Conservation (phyloP, 1,140 invertebrate species). For the Eupristina koningsbergeri region DNA sequence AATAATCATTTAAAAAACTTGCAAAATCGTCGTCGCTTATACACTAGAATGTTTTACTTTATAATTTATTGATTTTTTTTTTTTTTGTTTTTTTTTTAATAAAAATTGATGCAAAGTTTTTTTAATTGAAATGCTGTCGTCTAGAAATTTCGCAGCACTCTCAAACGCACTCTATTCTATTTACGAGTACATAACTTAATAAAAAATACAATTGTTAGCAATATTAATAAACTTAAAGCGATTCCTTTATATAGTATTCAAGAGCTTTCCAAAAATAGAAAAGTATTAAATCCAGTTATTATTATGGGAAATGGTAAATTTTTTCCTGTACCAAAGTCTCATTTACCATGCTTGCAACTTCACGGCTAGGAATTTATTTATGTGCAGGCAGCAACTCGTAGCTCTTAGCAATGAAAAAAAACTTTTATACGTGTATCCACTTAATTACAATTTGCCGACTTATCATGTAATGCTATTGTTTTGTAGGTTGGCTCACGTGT, state of each 20-base stretch:
- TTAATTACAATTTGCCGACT: slow-evolving; percentile 38
- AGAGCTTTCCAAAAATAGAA: not conserved
- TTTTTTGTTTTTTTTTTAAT: no score
- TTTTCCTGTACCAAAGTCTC: not conserved
- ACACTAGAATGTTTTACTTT: not conserved
- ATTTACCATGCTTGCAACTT: not conserved
- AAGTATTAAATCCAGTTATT: not conserved
- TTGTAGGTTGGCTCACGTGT: not conserved
- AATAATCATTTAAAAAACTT: not conserved
- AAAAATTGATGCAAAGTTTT: not conserved
- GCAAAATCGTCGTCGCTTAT: not conserved
- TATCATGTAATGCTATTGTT: slow-evolving; percentile 14
- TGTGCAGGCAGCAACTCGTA: not conserved
- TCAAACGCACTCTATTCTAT: not conserved
- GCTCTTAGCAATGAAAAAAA: not conserved
- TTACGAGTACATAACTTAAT: not conserved
- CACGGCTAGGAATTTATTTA: not conserved
- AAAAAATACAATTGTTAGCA: not conserved
- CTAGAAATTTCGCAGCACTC: not conserved
- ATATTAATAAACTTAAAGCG: not conserved
- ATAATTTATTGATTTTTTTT: not conserved
- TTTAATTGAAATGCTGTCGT: not conserved
- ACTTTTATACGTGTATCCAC: slow-evolving; percentile 2
- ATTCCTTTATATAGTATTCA: not conserved
- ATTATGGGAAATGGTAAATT: not conserved